Conservation (phyloP, 2,888 invertebrate genomes). For the Drosophila paramelanica region DNA sequence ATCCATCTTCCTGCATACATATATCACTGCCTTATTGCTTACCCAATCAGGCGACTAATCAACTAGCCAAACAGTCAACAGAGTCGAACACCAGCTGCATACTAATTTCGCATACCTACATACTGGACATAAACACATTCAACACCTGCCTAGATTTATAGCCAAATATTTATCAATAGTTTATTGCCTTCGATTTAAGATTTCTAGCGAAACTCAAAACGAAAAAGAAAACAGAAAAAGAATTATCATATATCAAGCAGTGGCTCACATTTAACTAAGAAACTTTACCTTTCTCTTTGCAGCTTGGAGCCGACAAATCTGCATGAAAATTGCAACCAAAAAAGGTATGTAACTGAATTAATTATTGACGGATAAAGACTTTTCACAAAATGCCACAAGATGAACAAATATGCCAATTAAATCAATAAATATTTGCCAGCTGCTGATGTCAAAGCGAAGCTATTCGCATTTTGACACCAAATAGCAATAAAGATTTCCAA, state of each 20-base stretch:
- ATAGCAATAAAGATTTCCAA: slow-evolving; percentile 66
- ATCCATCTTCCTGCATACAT: slow-evolving; percentile 10
- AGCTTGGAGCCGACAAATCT: slow-evolving; percentile 44
- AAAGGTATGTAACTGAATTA: slow-evolving; percentile 61
- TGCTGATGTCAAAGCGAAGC: slow-evolving; percentile 44
- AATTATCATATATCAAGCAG: slow-evolving; percentile 21
- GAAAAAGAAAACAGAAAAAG: slow-evolving; percentile 1
- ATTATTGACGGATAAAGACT: slow-evolving; percentile 36
- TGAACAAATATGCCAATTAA: slow-evolving; percentile 66
- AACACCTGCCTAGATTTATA: slow-evolving; percentile 34
- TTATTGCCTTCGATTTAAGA: slow-evolving; percentile 18
- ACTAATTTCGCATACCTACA: slow-evolving; percentile 33
- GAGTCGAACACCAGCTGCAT: slow-evolving; percentile 23
- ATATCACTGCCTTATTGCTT: slow-evolving; percentile 27
- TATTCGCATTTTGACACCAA: slow-evolving; percentile 69
- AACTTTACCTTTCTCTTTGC: slow-evolving; percentile 64
- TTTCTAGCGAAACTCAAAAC: slow-evolving; percentile 17
- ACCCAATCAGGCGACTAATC: slow-evolving; percentile 27
- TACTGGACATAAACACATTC: slow-evolving; percentile 3
- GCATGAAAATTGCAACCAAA: slow-evolving; percentile 72
- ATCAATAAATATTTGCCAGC: slow-evolving; percentile 72
- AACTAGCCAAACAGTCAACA: slow-evolving; percentile 14
- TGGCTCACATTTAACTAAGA: slow-evolving; percentile 4
- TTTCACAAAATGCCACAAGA: slow-evolving; percentile 32
- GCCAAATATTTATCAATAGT: slow-evolving; percentile 31